Evolutionary conservation across 2,113 vertebrate genomes (phyloP), one percentile per base, ranked within the genome.

Genomic region (Erpornis zantholeuca): DNA sequence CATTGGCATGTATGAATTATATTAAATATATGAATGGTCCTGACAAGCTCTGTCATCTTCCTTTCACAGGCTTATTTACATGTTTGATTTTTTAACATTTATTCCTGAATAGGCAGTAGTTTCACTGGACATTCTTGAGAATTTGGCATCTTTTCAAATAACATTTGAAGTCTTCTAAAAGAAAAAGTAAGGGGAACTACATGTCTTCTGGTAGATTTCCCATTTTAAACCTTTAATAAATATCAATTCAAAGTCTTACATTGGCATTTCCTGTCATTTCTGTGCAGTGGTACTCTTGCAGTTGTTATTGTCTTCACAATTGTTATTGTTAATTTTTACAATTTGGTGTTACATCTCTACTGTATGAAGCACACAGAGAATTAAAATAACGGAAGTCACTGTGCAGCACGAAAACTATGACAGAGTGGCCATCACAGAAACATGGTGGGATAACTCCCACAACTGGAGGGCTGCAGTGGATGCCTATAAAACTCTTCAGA

Each of bases 11-110:
- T 50, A 11, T 66, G 36, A 50, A 36, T 77, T 44, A 16, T 44
- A 15, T 50, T 69, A 33, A 38, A 29, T 0, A 0, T 44, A 15
- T 42, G 13, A 72, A 50, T 12, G 11, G 28, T 76, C 27, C 49
- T 82, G 1, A 57, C 36, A 57, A 42, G 52, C 52, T 91, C 52
- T 16, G 14, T 63, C 1, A 0, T 38, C 50, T 61, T 40, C 24
- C 35, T 81, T 88, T 35, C 29, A 52, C 9, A 44, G 71, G 23
- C 14, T 59, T 66, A 59, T 17, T 92, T 79, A 73, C 16, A 5
- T 53, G 18, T 18, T 35, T 4, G 0, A 7, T 61, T 56, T 70
- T 68, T 81, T 89, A 6, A 54, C 9, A 10, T 79, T 57, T 92
- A 22, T 65, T 82, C 19, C 44, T 77, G 38, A 45, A 50, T 73